These are phyloP conservation scores for Takifugu flavidus DNA, from an alignment of 2,113 vertebrate genomes.

Conservation along the genomic window DNA sequence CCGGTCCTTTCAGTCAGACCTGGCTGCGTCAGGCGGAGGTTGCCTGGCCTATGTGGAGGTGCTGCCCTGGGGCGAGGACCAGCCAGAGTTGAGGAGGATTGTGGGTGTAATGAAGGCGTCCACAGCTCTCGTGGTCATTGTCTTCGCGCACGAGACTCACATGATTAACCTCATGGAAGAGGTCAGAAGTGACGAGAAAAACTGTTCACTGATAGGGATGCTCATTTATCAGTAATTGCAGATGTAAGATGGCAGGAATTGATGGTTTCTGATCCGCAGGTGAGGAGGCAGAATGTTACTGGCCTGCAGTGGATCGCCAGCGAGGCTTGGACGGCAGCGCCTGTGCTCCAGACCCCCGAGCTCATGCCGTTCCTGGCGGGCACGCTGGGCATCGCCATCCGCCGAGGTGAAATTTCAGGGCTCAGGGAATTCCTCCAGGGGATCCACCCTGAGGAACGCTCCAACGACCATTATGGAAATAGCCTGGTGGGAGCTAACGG, in stretches of 20 bases:
- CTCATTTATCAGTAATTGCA: neutral
- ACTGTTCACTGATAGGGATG: neutral
- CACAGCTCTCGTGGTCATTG: neutral
- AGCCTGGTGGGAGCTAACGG: neutral
- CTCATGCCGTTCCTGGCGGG: conserved; percentile 49
- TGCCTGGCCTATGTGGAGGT: neutral
- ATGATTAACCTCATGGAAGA: neutral
- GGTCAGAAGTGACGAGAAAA: neutral
- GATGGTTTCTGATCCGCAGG: conserved; percentile 19
- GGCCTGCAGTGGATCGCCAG: conserved; percentile 67
- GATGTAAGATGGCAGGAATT: neutral
- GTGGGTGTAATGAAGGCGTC: neutral
- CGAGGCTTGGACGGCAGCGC: conserved; percentile 44
- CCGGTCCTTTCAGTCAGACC: neutral
- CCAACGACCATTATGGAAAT: neutral
- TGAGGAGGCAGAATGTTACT: conserved; percentile 57
- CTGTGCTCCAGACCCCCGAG: conserved; percentile 25
- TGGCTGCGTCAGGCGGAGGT: neutral
- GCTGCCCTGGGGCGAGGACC: neutral
- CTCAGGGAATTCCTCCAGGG: conserved; percentile 27
- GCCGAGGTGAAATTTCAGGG: conserved; percentile 54
- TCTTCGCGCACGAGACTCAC: neutral
- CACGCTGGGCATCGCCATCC: conserved; percentile 55
- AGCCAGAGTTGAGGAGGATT: neutral
- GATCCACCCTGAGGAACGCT: conserved; percentile 10